These are phyloP conservation scores for Aurelia coerulea DNA, from an alignment of 30 jellyfish, hydroid and myxozoan genomes.

Conservation along the genomic window DNA sequence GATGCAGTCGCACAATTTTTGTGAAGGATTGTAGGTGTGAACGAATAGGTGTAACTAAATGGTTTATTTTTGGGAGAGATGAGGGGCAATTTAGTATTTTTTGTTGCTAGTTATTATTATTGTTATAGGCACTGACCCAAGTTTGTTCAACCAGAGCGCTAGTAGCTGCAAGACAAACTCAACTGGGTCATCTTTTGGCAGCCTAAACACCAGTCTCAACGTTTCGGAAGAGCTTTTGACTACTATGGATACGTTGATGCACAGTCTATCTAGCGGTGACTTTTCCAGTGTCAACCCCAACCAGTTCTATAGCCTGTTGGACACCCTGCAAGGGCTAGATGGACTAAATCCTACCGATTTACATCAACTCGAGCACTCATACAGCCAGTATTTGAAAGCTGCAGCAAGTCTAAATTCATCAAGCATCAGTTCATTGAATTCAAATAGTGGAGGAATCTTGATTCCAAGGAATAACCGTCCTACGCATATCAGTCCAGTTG, in stretches of 20 bases:
- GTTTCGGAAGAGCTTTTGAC: slow-evolving; percentile 68
- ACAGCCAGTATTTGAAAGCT: slow-evolving; percentile 78
- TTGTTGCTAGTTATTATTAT: too few relatives aligned
- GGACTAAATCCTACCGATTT: slow-evolving; percentile 87
- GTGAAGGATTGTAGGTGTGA: too few relatives aligned
- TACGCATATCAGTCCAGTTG: slow-evolving; percentile 15
- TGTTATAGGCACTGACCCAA: slow-evolving; percentile 20
- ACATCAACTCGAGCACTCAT: slow-evolving; percentile 84
- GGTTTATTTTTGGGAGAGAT: too few relatives aligned
- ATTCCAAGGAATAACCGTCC: slow-evolving; percentile 30
- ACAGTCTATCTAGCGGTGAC: slow-evolving; percentile 87
- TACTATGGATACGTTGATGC: slow-evolving; percentile 94
- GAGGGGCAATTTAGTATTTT: too few relatives aligned
- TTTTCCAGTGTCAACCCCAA: slow-evolving; percentile 78
- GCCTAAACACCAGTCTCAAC: slow-evolving; percentile 13
- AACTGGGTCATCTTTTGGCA: not conserved
- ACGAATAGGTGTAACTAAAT: too few relatives aligned
- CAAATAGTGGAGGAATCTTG: slow-evolving; percentile 42
- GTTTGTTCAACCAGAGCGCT: slow-evolving; percentile 27
- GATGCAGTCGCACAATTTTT: too few relatives aligned
- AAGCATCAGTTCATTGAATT: slow-evolving; percentile 44
- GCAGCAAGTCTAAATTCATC: slow-evolving; percentile 71
- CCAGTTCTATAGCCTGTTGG: slow-evolving; percentile 91
- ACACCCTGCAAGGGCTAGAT: slow-evolving; percentile 84
- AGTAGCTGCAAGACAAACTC: slow-evolving; percentile 3